Conservation (phyloP, 2,797 vertebrate genomes). For the Carduelis carduelis region DNA sequence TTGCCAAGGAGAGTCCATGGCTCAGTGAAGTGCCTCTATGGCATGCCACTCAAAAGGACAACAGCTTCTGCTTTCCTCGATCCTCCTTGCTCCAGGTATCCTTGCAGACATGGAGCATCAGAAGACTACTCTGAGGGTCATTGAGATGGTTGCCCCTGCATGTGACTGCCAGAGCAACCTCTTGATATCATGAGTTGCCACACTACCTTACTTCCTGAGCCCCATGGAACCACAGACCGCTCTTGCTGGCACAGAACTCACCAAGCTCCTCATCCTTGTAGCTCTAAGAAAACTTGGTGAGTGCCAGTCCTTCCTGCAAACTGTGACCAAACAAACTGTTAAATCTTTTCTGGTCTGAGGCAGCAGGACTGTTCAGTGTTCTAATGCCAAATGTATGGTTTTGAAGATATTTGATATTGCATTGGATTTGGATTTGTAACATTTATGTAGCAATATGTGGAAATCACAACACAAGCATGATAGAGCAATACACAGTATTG, state of each 20-base stretch:
- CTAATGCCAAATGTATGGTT: background rate
- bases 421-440: background rate
- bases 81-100: background rate
- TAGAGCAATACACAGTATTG: background rate
- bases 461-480: background rate
- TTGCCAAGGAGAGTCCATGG: background rate
- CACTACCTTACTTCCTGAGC: background rate
- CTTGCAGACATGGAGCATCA: background rate
- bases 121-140: background rate
- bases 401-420: background rate
- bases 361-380: background rate
- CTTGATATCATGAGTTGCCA: background rate
- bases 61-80: background rate
- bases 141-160: background rate
- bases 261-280: accelerated
- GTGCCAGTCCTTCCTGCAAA: background rate
- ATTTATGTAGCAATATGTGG: background rate
- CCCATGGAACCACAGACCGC: background rate
- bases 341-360: background rate
- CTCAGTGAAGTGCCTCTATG: background rate
- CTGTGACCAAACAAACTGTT: background rate
- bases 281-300: accelerated
- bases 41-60: background rate
- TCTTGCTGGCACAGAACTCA: background rate
- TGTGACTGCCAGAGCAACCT: background rate